Evolutionary conservation across 2,888 invertebrate genomes (phyloP).

Genomic region (Calameuta idolon): DNA sequence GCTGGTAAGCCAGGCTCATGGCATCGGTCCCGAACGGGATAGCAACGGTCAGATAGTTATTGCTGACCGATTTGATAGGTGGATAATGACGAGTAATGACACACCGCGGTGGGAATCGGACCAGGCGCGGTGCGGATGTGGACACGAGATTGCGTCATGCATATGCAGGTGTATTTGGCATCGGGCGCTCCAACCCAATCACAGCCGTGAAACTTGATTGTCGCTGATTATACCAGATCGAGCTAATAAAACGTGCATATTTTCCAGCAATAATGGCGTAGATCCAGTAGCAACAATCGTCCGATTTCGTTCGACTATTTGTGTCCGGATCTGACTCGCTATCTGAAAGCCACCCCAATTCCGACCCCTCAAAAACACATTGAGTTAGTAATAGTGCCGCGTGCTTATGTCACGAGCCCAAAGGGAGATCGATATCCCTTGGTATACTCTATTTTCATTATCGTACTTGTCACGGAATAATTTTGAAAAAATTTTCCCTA

Average conservation of each 20-base stretch:
- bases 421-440: too few species aligned
- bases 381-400: too few species aligned
- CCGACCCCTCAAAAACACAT: too few species aligned
- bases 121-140: conserved; percentile 44
- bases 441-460: too few species aligned
- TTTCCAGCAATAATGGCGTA: conserved; percentile 32
- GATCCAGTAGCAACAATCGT: conserved; percentile 5
- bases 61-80: conserved; percentile 63
- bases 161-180: conserved; percentile 64
- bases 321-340: neutral
- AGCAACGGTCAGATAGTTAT: conserved; percentile 55
- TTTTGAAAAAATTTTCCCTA: too few species aligned
- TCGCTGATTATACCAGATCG: conserved; percentile 59
- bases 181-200: conserved; percentile 55
- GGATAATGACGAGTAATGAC: conserved; percentile 66
- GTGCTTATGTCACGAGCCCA: too few species aligned
- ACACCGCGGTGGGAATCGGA: conserved; percentile 52
- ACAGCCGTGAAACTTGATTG: conserved; percentile 64
- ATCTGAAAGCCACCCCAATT: too few species aligned
- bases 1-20: conserved; percentile 29
- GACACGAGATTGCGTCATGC: conserved; percentile 65
- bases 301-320: conserved; percentile 14
- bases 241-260: conserved; percentile 56
- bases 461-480: too few species aligned
- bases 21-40: conserved; percentile 2